phyloP scores from a whole-genome alignment of 2,888 invertebrate species.

The Neocrepidodera transversa region DNA sequence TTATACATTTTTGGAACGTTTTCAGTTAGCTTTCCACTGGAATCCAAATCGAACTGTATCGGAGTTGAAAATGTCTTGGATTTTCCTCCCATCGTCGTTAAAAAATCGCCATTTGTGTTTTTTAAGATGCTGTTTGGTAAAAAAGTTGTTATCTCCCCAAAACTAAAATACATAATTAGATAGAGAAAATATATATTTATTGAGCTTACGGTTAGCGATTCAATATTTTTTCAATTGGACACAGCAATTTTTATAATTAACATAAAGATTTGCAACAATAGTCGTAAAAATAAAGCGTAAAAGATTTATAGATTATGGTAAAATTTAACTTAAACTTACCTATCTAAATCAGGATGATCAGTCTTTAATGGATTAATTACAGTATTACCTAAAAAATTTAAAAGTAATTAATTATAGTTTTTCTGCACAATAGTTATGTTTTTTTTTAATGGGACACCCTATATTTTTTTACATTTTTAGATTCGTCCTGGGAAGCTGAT shows the following conservation, averaged over 20 bases:
- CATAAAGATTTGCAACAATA: too few species aligned
- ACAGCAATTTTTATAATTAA: slow-evolving; percentile 4
- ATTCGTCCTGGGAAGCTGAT: too few species aligned
- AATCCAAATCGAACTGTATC: slow-evolving; percentile 47
- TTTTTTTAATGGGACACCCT: too few species aligned
- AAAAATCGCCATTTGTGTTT: slow-evolving; percentile 25
- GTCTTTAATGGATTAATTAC: slow-evolving; percentile 40
- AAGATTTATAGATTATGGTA: too few species aligned
- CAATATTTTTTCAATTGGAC: too few species aligned
- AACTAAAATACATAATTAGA: slow-evolving; percentile 30
- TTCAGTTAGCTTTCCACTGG: slow-evolving; percentile 45
- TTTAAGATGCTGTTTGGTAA: slow-evolving; percentile 43
- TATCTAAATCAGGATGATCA: slow-evolving; percentile 36
- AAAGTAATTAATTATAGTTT: neutral
- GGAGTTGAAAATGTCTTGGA: slow-evolving; percentile 47
- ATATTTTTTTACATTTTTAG: too few species aligned
- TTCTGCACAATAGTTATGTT: too few species aligned
- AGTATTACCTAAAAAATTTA: slow-evolving; percentile 39
- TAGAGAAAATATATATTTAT: too few species aligned
- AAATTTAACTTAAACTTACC: slow-evolving; percentile 35
- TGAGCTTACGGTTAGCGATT: too few species aligned
- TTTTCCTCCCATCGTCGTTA: slow-evolving; percentile 38
- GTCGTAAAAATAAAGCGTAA: too few species aligned
- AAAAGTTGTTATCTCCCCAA: slow-evolving; percentile 45
- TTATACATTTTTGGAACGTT: slow-evolving; percentile 45